phyloP scores from a whole-genome alignment of 2,113 vertebrate species.

The Pseudonaja textilis region DNA sequence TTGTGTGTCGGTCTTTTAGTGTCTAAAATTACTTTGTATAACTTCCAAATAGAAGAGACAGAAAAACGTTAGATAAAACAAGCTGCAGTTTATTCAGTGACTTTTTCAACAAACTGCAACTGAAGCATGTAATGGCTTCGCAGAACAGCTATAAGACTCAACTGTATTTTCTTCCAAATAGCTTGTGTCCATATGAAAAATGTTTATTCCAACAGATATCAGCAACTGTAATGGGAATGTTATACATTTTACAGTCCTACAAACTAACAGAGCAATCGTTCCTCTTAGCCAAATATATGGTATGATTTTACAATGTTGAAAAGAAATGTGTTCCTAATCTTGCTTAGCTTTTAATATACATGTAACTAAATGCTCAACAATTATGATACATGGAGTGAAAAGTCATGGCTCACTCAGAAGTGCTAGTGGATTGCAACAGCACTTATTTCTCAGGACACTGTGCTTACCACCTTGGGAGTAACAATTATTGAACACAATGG shows the following conservation, averaged over 20 bases:
- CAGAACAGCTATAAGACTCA: not conserved
- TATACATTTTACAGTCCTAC: not conserved
- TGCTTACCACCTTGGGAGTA: not conserved
- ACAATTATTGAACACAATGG: not conserved
- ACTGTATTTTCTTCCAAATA: not conserved
- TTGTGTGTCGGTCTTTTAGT: not conserved
- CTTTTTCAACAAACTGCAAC: not conserved
- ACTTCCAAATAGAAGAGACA: not conserved
- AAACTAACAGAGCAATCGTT: not conserved
- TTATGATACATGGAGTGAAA: not conserved
- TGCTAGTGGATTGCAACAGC: not conserved
- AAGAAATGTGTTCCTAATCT: constrained; percentile 20
- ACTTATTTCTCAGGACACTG: not conserved
- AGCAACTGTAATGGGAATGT: not conserved
- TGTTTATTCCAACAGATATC: not conserved
- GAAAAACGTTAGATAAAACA: not conserved
- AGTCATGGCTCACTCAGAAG: not conserved
- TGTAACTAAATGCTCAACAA: not conserved
- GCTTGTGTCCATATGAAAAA: not conserved
- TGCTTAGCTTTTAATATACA: constrained; percentile 8
- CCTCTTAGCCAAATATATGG: not conserved
- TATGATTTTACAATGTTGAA: not conserved
- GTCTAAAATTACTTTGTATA: not conserved
- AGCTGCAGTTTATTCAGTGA: not conserved
- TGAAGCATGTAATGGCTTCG: not conserved